phyloP scores from a whole-genome alignment of 1,140 invertebrate genomes.

The Pachypeltis micranthus region DNA sequence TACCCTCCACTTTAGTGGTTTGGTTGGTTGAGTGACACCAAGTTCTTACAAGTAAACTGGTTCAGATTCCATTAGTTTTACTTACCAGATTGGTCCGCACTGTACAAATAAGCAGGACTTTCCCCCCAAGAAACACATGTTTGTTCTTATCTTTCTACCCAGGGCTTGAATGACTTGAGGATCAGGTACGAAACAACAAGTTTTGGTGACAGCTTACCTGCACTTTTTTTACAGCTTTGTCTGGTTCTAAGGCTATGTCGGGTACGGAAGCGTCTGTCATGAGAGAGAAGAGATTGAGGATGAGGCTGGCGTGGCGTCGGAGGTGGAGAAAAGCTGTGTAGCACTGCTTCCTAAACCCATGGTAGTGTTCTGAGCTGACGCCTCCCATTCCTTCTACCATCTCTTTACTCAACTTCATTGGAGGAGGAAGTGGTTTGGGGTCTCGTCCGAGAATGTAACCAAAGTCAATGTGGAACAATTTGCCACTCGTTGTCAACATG shows the following conservation, averaged over 20 bases:
- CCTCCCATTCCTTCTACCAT: constrained; percentile 99
- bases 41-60: no score
- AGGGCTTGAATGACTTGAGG: no score
- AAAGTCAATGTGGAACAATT: constrained; percentile 98
- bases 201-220: no score
- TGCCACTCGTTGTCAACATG: constrained; percentile 75
- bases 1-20: no score
- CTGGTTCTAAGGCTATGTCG: constrained; percentile 95
- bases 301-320: constrained; percentile 88
- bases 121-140: no score
- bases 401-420: constrained; percentile 97
- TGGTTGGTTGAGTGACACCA: no score
- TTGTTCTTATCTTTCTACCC: no score
- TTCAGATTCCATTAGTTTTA: no score
- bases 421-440: constrained; percentile 94
- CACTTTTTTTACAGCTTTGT: constrained; percentile 97
- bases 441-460: constrained; percentile 96
- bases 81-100: no score
- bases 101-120: no score
- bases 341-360: constrained; percentile 87
- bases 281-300: constrained; percentile 92
- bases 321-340: constrained; percentile 94
- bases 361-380: constrained; percentile 80
- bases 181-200: no score
- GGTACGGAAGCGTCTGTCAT: constrained; percentile 99